Conservation (phyloP, 2,888 invertebrate genomes). For the Heliconius ethilla region DNA sequence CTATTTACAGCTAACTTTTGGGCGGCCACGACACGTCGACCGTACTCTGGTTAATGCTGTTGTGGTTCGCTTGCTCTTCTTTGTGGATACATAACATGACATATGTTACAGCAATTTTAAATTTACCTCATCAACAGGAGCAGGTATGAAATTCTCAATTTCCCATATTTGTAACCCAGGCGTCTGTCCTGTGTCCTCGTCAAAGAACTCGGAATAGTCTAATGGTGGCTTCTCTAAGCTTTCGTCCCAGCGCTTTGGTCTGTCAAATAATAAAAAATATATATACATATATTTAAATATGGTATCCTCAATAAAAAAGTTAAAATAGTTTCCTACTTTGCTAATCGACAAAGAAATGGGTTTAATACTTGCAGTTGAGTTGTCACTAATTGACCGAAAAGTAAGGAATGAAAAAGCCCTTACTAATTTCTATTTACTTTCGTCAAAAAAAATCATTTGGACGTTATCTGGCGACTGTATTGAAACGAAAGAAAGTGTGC, state of each 20-base stretch:
- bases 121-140: constrained; percentile 91
- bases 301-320: no score
- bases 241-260: constrained; percentile 98
- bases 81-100: no score
- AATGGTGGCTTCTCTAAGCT: constrained; percentile 95
- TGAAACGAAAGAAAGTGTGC: neutral
- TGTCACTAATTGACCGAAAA: neutral
- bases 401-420: neutral
- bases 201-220: constrained; percentile 98
- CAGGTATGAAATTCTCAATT: constrained; percentile 99
- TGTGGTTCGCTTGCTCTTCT: no score
- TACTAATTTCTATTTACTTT: no score
- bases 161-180: constrained; percentile 98
- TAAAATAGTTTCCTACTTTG: no score
- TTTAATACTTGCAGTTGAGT: neutral
- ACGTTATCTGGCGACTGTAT: neutral
- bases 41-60: no score
- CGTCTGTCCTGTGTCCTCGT: constrained; percentile 95
- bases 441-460: neutral
- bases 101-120: neutral
- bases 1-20: no score
- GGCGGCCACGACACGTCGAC: no score
- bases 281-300: neutral
- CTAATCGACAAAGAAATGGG: neutral
- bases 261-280: constrained; percentile 38